Conservation (phyloP, 2,888 invertebrate genomes). For the Mimachlamys varia region DNA sequence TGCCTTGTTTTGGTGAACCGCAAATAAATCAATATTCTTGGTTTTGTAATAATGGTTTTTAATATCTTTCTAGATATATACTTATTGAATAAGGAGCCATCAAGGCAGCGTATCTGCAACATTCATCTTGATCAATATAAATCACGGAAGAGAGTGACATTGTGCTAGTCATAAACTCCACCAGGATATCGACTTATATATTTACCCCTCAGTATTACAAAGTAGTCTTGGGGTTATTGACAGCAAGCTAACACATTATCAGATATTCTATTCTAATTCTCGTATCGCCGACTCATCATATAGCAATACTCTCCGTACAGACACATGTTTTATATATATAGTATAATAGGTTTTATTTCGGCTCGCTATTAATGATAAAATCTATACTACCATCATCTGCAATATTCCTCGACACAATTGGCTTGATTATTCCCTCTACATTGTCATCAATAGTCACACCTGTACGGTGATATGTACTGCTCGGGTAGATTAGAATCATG, state of each 20-base stretch:
- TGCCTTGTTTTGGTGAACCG: too few species aligned
- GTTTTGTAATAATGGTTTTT: too few species aligned
- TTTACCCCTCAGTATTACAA: background rate
- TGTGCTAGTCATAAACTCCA: background rate
- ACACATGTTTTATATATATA: background rate
- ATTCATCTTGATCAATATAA: background rate
- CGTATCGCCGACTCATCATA: background rate
- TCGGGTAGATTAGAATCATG: background rate
- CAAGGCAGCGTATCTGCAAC: background rate
- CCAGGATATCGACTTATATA: background rate
- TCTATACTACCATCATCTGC: background rate
- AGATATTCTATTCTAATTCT: background rate
- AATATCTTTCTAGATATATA: background rate
- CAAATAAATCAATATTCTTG: too few species aligned
- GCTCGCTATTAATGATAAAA: background rate
- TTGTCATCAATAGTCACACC: background rate
- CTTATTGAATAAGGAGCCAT: background rate
- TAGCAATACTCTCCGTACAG: background rate
- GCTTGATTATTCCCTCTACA: background rate
- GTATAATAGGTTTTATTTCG: background rate
- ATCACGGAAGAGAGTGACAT: background rate
- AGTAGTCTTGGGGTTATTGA: background rate
- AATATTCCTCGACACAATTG: background rate
- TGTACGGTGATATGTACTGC: background rate
- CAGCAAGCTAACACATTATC: background rate